These are phyloP conservation scores for Erythrocercus mccallii DNA, from an alignment of 2,113 vertebrate species.

Conservation along the genomic window DNA sequence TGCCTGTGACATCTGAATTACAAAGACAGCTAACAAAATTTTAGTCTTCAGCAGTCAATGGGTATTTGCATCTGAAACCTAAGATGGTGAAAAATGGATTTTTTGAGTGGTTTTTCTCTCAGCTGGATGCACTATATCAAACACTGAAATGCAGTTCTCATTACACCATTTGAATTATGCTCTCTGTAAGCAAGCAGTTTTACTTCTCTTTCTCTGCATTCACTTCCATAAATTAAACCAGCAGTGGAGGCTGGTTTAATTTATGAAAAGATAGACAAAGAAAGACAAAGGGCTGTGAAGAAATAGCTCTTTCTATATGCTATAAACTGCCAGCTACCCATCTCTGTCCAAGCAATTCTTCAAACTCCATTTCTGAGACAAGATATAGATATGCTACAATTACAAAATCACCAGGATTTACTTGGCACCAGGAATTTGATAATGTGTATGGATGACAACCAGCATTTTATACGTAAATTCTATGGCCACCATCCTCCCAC, in stretches of 20 bases:
- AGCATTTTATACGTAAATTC: background rate
- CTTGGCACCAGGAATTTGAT: background rate
- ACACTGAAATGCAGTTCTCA: background rate
- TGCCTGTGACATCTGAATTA: background rate
- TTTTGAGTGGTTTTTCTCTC: background rate
- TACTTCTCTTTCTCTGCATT: background rate
- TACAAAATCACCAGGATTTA: background rate
- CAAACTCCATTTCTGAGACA: background rate
- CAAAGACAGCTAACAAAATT: background rate
- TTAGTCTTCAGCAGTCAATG: background rate
- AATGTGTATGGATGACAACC: background rate
- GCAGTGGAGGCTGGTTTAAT: background rate
- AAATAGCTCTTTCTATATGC: background rate
- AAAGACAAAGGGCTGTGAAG: background rate
- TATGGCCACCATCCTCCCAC: background rate
- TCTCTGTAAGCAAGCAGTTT: background rate
- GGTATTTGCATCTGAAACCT: background rate
- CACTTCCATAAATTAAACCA: background rate
- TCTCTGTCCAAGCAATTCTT: background rate
- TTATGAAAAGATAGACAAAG: too few relatives aligned
- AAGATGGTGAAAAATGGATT: background rate
- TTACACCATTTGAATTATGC: background rate
- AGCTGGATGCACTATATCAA: background rate
- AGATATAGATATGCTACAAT: background rate
- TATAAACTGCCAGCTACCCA: background rate